Evolutionary conservation across 2,113 vertebrate species (phyloP).

Genomic region (Psilopsiagon aymara): DNA sequence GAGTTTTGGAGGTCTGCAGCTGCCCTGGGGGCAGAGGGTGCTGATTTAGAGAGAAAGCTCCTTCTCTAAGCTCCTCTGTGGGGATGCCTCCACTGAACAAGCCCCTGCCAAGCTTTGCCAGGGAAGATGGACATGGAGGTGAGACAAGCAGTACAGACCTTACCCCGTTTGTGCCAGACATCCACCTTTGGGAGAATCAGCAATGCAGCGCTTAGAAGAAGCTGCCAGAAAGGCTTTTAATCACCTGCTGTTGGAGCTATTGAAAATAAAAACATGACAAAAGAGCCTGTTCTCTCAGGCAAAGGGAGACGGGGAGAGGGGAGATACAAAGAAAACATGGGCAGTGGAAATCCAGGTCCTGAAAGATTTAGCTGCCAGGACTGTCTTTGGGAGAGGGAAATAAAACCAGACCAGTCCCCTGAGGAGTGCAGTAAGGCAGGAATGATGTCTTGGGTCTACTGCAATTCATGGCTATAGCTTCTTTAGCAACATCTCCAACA

Average conservation of each 20-base stretch:
- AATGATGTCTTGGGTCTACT: neutral
- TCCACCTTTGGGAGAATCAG: neutral
- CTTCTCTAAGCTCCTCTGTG: neutral
- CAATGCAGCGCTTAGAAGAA: neutral
- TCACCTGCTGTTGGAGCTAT: neutral
- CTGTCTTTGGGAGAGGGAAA: neutral
- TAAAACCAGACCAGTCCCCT: neutral
- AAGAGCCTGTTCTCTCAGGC: neutral
- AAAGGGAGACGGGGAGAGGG: neutral
- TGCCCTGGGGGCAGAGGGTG: neutral
- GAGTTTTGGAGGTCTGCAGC: neutral
- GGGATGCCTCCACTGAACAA: neutral
- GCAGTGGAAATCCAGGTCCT: neutral
- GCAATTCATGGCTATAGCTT: neutral
- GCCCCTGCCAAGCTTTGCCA: neutral
- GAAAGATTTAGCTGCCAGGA: neutral
- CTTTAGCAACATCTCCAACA: neutral
- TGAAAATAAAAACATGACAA: neutral
- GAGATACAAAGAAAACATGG: neutral
- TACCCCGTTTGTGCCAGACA: neutral
- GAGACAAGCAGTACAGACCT: neutral
- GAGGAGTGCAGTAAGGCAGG: neutral
- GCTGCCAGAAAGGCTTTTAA: neutral
- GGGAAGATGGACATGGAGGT: neutral
- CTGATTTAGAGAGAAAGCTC: neutral